Evolutionary conservation across 2,113 vertebrate species (phyloP), one percentile per base, ranked within the genome.

Genomic region (Petroica traversi): DNA sequence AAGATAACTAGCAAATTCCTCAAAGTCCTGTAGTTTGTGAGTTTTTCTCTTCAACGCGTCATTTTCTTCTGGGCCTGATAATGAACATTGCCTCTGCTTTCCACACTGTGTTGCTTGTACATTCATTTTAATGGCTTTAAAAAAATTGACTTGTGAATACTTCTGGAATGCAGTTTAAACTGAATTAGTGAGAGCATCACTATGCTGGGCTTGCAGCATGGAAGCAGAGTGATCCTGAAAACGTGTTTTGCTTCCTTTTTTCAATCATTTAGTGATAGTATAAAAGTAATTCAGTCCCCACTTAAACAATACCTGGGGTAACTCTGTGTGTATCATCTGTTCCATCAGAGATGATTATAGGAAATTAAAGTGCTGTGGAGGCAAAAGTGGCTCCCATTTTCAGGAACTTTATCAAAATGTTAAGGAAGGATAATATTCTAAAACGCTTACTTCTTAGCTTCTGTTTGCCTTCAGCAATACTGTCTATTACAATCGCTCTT

Each of bases 281-380:
- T 96, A 96, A 96, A 96, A 96, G 94, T 97, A 97, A 98, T 98
- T 98, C 94, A 95, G 54, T 95, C 94, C 93, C 88, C 58, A 97
- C 94, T 97, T 97, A 94, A 94, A 97, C 89, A 95, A 89, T 97
- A 97, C 96, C 97, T 97, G 95, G 75, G 79, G 93, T 97, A 97
- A 96, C 83, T 95, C 54, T 89, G 46, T 93, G 64, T 95, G 82
- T 75, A 97, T 98, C 92, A 97, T 94, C 91, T 95, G 67, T 95
- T 97, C 92, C 52, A 92, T 96, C 95, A 96, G 92, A 94, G 93
- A 92, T 95, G 74, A 96, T 97, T 97, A 96, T 72, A 96, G 93
- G 95, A 97, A 97, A 98, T 97, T 97, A 97, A 97, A 95, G 74
- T 93, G 88, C 89, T 97, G 84, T 93, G 83, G 48, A 97, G 72